Conservation (phyloP, 2,797 vertebrate genomes). For the Phataginus tetradactyla region DNA sequence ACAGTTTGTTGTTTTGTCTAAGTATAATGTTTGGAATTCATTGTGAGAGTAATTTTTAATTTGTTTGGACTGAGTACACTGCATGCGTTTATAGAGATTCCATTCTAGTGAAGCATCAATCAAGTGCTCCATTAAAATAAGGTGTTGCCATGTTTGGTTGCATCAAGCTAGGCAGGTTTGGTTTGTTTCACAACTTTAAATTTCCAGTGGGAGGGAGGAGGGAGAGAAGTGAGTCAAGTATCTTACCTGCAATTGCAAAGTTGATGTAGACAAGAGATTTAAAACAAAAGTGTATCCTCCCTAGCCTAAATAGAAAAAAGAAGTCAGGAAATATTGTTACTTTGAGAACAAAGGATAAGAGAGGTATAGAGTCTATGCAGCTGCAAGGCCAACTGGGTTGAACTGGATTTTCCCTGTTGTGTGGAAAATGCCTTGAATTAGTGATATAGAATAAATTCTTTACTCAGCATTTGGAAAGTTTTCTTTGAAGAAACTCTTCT, state of each 20-base stretch:
- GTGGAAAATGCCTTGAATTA: neutral
- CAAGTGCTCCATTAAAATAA: constrained; percentile 82
- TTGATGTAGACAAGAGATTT: constrained; percentile 64
- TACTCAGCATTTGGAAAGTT: neutral
- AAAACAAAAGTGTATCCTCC: neutral
- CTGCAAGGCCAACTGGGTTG: neutral
- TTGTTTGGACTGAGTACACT: constrained; percentile 78
- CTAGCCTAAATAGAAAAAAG: neutral
- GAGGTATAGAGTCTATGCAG: neutral
- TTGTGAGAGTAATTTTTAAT: constrained; percentile 74
- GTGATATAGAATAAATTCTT: neutral
- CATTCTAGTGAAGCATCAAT: constrained; percentile 81
- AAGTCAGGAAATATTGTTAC: neutral
- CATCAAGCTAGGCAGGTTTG: constrained; percentile 84
- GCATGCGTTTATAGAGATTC: constrained; percentile 81
- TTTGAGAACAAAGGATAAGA: neutral
- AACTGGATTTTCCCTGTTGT: neutral
- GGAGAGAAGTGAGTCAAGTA: constrained; percentile 80
- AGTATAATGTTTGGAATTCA: constrained; percentile 61
- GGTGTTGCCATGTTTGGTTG: constrained; percentile 85
- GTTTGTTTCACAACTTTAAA: constrained; percentile 83
- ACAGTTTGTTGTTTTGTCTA: constrained; percentile 62
- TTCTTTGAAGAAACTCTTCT: neutral
- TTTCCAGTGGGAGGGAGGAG: constrained; percentile 73
- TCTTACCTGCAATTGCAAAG: constrained; percentile 56